Evolutionary conservation across 2,888 invertebrate species (phyloP), one percentile per base, ranked within the genome.

Genomic region (Clanis bilineata): DNA sequence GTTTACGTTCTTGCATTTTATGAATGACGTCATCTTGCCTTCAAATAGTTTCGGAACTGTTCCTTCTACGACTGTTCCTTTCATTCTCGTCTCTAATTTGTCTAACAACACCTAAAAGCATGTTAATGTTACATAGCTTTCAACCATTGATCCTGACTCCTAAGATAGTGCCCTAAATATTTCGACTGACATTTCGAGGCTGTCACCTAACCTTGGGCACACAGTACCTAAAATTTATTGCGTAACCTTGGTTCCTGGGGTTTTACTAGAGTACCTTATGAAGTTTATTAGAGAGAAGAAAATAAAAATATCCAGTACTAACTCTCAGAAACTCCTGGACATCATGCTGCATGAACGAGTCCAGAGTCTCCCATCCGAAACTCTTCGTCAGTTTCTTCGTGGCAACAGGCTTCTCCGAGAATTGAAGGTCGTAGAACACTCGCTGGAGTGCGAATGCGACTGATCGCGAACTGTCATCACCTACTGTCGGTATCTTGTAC

Each of bases 341-440:
- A 83, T 97, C 99, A 86, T 99, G 99, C 82, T 99, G 99, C 98
- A 99, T 99, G 87, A 99, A 99, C 1, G 99, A 98, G 83, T 99
- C 99, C 38, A 99, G 92, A 0, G 99, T 98, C 86, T 99, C 99
- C 99, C 99, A 99, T n/a, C 99, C 99, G 86, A 99, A 99, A 68
- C 99, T 98, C 88, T 98, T 98, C 9, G 99, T 99, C 61, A 99
- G 93, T 86, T 99, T 99, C 90, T 99, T 99, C 23, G 99, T 99
- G 59, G 99, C 99, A 9, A 99, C 99, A 1, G 99, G 98, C 83
- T 98, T 98, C 83, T 99, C 98, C 67, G 96, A 96, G 80, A 98
- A 98, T 89, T 99, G 99, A 58, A 99, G 93, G 80, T 99, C 99
- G 85, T 99, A 98, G 90, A 99, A 99, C 25, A 99, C 99, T 72